Evolutionary conservation across 1,140 invertebrate genomes (phyloP), one percentile per base, ranked within the genome.

Genomic region (Grapholita molesta): DNA sequence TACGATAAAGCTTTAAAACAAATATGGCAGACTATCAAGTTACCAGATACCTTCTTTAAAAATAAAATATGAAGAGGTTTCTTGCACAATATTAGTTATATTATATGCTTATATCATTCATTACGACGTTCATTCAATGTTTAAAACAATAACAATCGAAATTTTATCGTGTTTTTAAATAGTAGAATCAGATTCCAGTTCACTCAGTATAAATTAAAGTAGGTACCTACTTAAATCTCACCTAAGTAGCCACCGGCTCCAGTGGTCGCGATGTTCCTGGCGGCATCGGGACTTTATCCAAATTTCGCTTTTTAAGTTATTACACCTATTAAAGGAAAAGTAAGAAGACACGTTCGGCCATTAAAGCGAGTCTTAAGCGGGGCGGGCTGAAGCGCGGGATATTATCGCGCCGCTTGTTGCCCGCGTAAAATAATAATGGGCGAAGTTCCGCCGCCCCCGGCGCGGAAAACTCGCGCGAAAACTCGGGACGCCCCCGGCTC

Each of bases 351-450:
- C 89, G 89, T 89, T 84, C 85, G 67, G 76, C 86, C 83, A 90
- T 90, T 89, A 89, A 83, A 83, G 80, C 72, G 70, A 77, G 76
- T 79, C 81, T 79, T 66, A 69, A 78, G 79, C 73, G 74, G 77
- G 82, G 74, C 78, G 75, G 80, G 82, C 77, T 75, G 80, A 80
- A 79, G 77, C 79, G 81, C 77, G 72, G 86, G 84, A 89, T 92
- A 92, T 92, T 92, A 92, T 92, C 92, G 90, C 91, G 82, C 90
- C 88, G 92, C 91, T 92, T 92, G 92, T 92, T 91, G 87, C 80
- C 89, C 89, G 92, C 92, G 91, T 92, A 92, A 92, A 92, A 92
- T 92, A 92, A 92, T 92, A 92, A 92, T 92, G 89, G 89, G 79
- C 80, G 85, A 92, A 92, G 86, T 92, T 92, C 90, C 86, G 84